Conservation (phyloP, 2,888 invertebrate genomes). For the Athetis lepigone region DNA sequence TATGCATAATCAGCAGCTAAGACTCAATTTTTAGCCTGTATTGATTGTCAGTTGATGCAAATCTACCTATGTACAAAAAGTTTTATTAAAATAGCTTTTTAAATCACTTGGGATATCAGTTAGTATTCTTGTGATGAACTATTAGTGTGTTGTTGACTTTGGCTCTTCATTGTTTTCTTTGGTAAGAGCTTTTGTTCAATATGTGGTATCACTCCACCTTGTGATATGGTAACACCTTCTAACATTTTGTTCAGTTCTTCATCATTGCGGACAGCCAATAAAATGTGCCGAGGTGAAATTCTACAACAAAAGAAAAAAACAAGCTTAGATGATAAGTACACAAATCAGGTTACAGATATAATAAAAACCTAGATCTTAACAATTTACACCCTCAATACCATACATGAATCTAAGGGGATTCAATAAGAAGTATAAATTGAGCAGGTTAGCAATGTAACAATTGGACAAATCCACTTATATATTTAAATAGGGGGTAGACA, state of each 20-base stretch:
- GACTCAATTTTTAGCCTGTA: neutral
- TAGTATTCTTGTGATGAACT: conserved; percentile 73
- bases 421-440: too few species aligned
- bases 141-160: conserved; percentile 44
- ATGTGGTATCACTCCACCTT: conserved; percentile 96
- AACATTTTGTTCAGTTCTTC: conserved; percentile 95
- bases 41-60: neutral
- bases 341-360: too few species aligned
- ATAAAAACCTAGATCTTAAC: too few species aligned
- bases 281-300: conserved; percentile 95
- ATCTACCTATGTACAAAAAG: too few species aligned
- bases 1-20: neutral
- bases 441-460: too few species aligned
- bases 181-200: conserved; percentile 94
- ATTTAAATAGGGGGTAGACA: too few species aligned
- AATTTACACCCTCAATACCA: too few species aligned
- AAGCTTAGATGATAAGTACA: too few species aligned
- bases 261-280: conserved; percentile 95
- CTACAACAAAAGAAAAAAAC: too few species aligned
- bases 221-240: conserved; percentile 94
- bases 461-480: too few species aligned
- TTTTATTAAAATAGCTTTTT: neutral
- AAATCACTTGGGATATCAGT: conserved; percentile 7
- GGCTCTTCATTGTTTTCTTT: conserved; percentile 90
- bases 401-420: too few species aligned